Percentiles rank a stretch among this genome's conserved stretches.
phyloP scores from a whole-genome alignment of 2,797 vertebrate genomes.

The Arremon brunneinucha region DNA sequence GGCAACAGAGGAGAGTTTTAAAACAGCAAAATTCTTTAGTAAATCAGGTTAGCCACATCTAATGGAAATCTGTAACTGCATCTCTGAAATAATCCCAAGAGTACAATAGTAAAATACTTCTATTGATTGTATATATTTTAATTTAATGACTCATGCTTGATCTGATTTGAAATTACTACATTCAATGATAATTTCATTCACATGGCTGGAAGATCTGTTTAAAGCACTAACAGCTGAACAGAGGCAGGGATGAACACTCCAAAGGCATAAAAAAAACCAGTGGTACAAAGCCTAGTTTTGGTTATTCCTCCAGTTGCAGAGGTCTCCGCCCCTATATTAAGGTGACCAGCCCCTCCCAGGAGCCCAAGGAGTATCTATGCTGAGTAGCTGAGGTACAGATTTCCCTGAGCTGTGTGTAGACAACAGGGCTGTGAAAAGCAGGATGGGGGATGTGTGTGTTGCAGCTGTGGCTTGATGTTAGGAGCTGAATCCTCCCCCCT shows the following conservation, averaged over 20 bases:
- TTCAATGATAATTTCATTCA: constrained; percentile 6
- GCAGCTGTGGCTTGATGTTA: neutral
- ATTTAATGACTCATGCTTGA: neutral
- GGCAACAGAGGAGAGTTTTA: neutral
- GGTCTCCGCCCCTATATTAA: neutral
- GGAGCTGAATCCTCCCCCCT: neutral
- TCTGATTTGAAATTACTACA: constrained; percentile 6
- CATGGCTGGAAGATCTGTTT: neutral
- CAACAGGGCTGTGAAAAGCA: neutral
- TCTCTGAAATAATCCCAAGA: neutral
- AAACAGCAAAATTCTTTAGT: neutral
- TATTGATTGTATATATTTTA: neutral
- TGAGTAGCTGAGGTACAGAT: neutral
- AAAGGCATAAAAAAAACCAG: neutral
- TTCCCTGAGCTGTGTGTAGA: neutral
- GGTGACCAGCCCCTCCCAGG: neutral
- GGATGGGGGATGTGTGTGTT: neutral
- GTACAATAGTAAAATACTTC: neutral
- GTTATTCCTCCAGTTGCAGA: neutral
- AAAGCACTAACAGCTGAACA: neutral
- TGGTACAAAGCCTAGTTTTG: neutral
- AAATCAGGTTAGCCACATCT: neutral
- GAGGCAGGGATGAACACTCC: neutral
- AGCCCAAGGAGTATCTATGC: neutral
- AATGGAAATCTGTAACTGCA: neutral